A percentile compares a stretch with the other conserved stretches of the same genome.
Conservation (phyloP, 2,888 invertebrate species). For the Ligdia adustata region DNA sequence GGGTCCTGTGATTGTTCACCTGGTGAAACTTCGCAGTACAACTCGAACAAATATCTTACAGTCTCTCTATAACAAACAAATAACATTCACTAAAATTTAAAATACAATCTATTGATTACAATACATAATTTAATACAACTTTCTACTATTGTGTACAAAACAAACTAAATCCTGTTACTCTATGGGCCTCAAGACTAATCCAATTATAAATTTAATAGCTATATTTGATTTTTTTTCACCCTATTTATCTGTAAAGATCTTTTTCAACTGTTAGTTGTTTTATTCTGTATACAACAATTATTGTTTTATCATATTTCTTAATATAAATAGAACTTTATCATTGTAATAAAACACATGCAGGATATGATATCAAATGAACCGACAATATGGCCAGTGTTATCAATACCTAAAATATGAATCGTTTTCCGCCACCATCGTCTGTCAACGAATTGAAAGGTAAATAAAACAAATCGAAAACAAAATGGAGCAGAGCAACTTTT, state of each 20-base stretch:
- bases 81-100: too few species aligned
- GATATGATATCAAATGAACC: conserved; percentile 14
- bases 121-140: too few species aligned
- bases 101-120: too few species aligned
- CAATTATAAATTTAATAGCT: too few species aligned
- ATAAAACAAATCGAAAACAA: conserved; percentile 21
- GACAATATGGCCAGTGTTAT: conserved; percentile 2
- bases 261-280: too few species aligned
- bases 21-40: conserved; percentile 92
- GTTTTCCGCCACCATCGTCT: not conserved
- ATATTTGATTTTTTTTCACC: too few species aligned
- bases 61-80: conserved; percentile 91
- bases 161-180: too few species aligned
- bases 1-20: conserved; percentile 84
- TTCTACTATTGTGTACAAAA: too few species aligned
- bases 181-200: too few species aligned
- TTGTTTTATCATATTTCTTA: not conserved
- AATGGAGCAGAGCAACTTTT: conserved; percentile 13
- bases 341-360: conserved; percentile 4
- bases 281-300: too few species aligned
- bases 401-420: not conserved
- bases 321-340: conserved; percentile 8
- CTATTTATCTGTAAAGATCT: too few species aligned
- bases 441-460: conserved; percentile 15
- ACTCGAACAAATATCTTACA: conserved; percentile 91